Evolutionary conservation across 2,113 vertebrate species (phyloP).

Genomic region (Chlamydotis undulata): DNA sequence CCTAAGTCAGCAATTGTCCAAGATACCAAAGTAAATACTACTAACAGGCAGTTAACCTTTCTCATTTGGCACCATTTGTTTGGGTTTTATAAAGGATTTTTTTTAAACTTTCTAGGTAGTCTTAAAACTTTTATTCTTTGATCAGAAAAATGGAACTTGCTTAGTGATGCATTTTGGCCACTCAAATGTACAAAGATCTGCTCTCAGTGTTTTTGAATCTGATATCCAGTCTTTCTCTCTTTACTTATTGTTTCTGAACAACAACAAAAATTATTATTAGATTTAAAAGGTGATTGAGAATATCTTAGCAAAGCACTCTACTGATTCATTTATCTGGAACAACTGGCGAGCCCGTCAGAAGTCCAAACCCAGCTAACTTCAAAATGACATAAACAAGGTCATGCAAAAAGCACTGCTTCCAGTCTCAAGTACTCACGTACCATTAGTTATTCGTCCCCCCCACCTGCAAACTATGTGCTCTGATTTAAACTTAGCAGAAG

Average conservation of each 20-base stretch:
- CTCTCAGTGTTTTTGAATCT: neutral
- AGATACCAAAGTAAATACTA: neutral
- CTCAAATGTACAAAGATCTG: neutral
- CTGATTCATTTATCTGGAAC: neutral
- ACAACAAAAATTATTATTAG: neutral
- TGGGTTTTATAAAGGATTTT: neutral
- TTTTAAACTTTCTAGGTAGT: neutral
- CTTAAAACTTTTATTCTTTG: neutral
- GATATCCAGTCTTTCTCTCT: neutral
- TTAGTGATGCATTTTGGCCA: neutral
- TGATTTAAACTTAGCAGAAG: neutral
- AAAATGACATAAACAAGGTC: neutral
- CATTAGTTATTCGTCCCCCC: neutral
- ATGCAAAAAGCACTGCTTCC: neutral
- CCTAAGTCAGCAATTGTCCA: neutral
- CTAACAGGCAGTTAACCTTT: neutral
- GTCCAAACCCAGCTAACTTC: neutral
- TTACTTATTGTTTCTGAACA: neutral
- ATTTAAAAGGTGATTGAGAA: neutral
- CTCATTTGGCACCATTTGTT: neutral
- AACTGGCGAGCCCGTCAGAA: neutral
- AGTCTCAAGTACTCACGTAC: neutral
- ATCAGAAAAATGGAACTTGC: neutral
- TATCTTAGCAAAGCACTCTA: neutral
- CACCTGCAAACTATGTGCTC: neutral